Base-by-base conservation (phyloP, 2,888 invertebrate genomes). In the Mechanitis mazaeus region DNA sequence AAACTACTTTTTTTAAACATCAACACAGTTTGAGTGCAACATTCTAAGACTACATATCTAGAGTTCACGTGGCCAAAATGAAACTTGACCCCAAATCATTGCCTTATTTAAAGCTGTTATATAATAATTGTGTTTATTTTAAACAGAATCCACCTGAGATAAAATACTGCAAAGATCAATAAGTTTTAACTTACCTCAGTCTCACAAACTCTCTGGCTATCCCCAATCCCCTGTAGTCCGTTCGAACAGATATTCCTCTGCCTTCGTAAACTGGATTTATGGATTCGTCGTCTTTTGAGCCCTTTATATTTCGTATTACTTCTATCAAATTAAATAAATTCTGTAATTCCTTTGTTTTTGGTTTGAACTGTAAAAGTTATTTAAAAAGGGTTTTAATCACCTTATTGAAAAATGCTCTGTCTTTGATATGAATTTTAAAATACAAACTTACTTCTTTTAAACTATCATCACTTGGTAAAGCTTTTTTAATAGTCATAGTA, bases 271-370 rank as follows among this genome's bases (percentile, higher is more conserved):
- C 20, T 20, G 20, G 20, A 20, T 20, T 70, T 4, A 35, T 57
- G 1, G 72, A 63, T 2, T 70, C 61, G 28, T 63, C 58, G 3
- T 4, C 31, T 38, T 69, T 63, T 28, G 60, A 64, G 11, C 68
- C 45, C 2, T 20, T 20, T 20, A 63, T 46, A 50, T 58, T 54
- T 42, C 65, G 61, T 45, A 77, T 20, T 33, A 64, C 68, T 2
- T 55, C 59, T 4, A 71, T 56, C 1, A 78, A 61, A 33, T 71
- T 60, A 11, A 77, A 67, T 3, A 78, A 65, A 33, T 69, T 71
- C 7, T 70, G 61, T 46, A 76, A 58, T 68, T 79, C 78, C 46
- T 72, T 58, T 1, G 77, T 71, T 65, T 64, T 73, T 71, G 66
- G 6, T 60, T 60, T 11, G 31, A 68, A 20, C 65, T 65, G 53